A percentile compares a stretch with the other conserved stretches of the same genome.
Conservation (phyloP, 2,113 vertebrate genomes). For the Galbula dea region DNA sequence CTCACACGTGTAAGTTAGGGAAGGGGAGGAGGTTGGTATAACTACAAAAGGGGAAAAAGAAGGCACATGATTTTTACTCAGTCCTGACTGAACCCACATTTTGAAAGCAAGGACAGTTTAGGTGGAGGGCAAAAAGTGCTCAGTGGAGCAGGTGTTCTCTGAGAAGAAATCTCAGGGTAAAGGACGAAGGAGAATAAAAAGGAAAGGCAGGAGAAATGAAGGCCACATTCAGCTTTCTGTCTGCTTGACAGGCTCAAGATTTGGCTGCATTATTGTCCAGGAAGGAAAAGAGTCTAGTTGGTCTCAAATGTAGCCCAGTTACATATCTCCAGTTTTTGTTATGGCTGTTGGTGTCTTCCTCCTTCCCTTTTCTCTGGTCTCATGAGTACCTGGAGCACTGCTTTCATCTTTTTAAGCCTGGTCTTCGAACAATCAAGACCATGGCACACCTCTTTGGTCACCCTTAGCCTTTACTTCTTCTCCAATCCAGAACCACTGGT, state of each 20-base stretch:
- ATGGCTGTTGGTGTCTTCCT: conserved; percentile 74
- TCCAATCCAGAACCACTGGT: conserved; percentile 53
- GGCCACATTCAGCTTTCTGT: conserved; percentile 77
- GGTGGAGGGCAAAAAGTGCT: conserved; percentile 55
- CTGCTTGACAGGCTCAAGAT: conserved; percentile 75
- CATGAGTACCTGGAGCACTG: conserved; percentile 65
- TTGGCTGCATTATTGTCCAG: conserved; percentile 77
- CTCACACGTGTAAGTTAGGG: background rate
- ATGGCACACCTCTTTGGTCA: conserved; percentile 53
- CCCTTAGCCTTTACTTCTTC: conserved; percentile 55
- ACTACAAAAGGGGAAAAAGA: conserved; percentile 75
- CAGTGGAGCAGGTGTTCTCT: conserved; percentile 20
- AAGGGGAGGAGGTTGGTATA: conserved; percentile 61
- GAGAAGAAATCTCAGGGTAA: conserved; percentile 51
- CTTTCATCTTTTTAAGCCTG: conserved; percentile 45
- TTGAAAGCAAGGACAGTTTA: conserved; percentile 66
- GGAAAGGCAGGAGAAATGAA: conserved; percentile 70
- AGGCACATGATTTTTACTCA: conserved; percentile 82
- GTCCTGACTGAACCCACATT: conserved; percentile 69
- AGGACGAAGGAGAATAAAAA: conserved; percentile 60
- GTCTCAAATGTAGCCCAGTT: conserved; percentile 76
- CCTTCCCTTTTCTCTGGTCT: conserved; percentile 72
- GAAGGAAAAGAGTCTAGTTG: conserved; percentile 72
- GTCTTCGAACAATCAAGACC: conserved; percentile 47
- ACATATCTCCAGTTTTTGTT: conserved; percentile 81